Base-by-base conservation (phyloP, 2,888 invertebrate genomes). In the Terebella lapidaria region DNA sequence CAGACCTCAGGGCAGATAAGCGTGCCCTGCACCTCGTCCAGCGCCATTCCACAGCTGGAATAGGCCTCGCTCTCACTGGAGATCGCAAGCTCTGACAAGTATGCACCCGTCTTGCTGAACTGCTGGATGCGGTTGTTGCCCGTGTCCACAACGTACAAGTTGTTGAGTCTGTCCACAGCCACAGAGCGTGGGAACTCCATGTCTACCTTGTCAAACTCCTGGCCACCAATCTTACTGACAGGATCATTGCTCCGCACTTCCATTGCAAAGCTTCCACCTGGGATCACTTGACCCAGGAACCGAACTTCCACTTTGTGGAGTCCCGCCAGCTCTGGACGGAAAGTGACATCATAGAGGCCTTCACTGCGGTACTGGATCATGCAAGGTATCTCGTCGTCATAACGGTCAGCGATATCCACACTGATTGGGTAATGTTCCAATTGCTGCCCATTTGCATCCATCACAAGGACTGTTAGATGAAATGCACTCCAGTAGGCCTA, bases 161-260 rank as follows among this genome's bases (percentile, higher is more conserved):
- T 62, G 52, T 62, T 57, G 15, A 57, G 30, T 10, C 10, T 49
- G 46, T 67, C 67, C 1, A 67, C 60, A 10, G 65, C 54, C 1
- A 68, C 62, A 10, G 65, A 63, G 10, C 68, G 30, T 2, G 68
- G 68, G 54, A 62, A 68, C 49, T 62, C 63, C 47, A 66, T 58
- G 46, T 63, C 56, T 2, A 57, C 62, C 25, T 52, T 54, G 2
- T 46, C 57, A 28, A 26, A 52, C 0, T 63, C 65, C 45, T 60
- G 56, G n/a, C 30, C 47, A 1, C 65, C 67, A 29, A 67, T 57
- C 20, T 28, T 52, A 18, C 26, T 24, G 3, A 67, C 62, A 2
- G 68, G 67, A 49, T 68, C 60, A 52, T 68, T 68, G 56, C 67
- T 68, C 20, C 56, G 61, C 1, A 68, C 66, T 29, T 52, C 56